Percentiles rank a stretch among this genome's conserved stretches.
These are phyloP conservation scores for Apodemus agrarius DNA, from an alignment of 2,797 vertebrate genomes.

Conservation along the genomic window DNA sequence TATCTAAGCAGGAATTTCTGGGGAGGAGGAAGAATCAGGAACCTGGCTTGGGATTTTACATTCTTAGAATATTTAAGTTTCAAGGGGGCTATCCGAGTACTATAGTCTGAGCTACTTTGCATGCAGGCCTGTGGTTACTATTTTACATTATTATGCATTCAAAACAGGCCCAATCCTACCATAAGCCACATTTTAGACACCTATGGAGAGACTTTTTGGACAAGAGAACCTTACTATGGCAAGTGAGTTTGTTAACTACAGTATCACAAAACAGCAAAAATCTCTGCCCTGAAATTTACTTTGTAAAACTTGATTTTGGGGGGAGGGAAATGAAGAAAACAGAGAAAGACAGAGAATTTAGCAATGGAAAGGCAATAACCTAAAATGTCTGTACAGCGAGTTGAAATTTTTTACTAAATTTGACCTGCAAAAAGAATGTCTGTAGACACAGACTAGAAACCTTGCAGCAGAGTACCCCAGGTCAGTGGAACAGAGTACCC, in stretches of 20 bases:
- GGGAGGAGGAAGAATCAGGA: slow-evolving; percentile 27
- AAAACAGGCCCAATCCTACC: slow-evolving; percentile 52
- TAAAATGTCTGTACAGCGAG: slow-evolving; percentile 28
- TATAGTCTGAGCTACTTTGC: slow-evolving; percentile 54
- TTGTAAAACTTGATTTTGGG: slow-evolving; percentile 37
- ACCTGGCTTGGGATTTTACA: slow-evolving; percentile 57
- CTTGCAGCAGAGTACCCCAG: too few relatives aligned
- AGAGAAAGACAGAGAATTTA: slow-evolving; percentile 14
- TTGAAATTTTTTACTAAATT: slow-evolving; percentile 37
- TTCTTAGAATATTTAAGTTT: slow-evolving; percentile 75
- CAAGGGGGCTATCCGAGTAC: slow-evolving; percentile 57
- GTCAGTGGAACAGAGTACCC: too few relatives aligned
- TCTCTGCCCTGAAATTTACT: not conserved
- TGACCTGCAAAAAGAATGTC: slow-evolving; percentile 33
- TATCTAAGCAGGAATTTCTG: slow-evolving; percentile 66
- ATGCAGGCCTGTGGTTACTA: slow-evolving; percentile 28
- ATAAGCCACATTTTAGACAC: slow-evolving; percentile 66
- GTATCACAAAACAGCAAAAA: slow-evolving; percentile 44
- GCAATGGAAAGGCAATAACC: slow-evolving; percentile 14
- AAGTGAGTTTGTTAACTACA: slow-evolving; percentile 37
- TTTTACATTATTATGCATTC: slow-evolving; percentile 57
- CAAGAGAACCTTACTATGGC: not conserved
- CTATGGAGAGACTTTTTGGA: slow-evolving; percentile 27
- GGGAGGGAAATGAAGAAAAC: not conserved
- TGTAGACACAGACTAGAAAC: slow-evolving; percentile 27